phyloP scores from a whole-genome alignment of 2,888 invertebrate species.

The Magallana nippona region DNA sequence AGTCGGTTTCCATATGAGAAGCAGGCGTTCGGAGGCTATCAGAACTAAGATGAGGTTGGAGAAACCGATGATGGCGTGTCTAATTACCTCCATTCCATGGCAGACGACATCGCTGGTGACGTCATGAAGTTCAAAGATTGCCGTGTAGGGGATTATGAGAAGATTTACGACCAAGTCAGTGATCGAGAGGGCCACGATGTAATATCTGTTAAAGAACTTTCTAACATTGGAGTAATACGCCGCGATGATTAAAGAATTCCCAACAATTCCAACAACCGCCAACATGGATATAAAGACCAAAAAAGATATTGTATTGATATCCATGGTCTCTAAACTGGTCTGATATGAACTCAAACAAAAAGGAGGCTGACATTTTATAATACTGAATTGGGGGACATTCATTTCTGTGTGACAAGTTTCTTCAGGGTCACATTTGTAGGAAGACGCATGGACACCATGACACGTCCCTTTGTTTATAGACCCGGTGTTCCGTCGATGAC shows the following conservation, averaged over 20 bases:
- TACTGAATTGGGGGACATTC: too few species aligned
- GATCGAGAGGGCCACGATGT: not conserved
- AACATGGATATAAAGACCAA: not conserved
- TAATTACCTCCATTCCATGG: not conserved
- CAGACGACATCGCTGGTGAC: constrained; percentile 15
- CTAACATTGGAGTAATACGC: not conserved
- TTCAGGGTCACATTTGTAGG: too few species aligned
- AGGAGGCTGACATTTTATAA: too few species aligned
- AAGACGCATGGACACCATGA: too few species aligned
- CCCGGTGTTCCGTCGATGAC: not conserved
- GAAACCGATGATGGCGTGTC: constrained; percentile 1
- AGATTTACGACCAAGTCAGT: not conserved
- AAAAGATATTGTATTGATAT: not conserved
- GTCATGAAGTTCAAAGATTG: not conserved
- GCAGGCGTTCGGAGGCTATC: not conserved
- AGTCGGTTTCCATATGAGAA: not conserved
- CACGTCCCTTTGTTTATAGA: too few species aligned
- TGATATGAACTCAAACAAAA: too few species aligned
- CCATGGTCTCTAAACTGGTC: not conserved
- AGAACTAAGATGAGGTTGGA: constrained; percentile 7
- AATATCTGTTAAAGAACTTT: constrained; percentile 6
- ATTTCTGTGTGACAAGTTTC: too few species aligned
- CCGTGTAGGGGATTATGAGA: not conserved
- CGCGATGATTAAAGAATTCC: constrained; percentile 6
- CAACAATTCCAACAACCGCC: not conserved